Conservation (phyloP, 2,113 vertebrate species). For the Phocoena phocoena region DNA sequence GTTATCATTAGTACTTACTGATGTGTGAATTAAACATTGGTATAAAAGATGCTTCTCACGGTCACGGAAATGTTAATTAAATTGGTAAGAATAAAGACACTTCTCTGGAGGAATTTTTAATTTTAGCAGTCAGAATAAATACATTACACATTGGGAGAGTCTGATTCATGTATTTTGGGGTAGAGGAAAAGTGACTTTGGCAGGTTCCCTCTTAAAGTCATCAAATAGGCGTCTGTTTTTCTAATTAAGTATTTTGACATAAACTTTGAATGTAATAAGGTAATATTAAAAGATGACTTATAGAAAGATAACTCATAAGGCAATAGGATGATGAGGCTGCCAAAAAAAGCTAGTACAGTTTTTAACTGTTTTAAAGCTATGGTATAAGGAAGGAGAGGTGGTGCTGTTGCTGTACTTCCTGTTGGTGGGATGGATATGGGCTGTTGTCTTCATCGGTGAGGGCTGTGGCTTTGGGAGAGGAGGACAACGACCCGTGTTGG, state of each 20-base stretch:
- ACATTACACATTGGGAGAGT: neutral
- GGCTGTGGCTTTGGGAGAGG: too few species aligned
- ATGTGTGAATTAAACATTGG: constrained; percentile 57
- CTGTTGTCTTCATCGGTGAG: neutral
- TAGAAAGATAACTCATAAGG: neutral
- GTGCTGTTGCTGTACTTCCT: neutral
- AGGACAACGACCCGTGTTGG: neutral
- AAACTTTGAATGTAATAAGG: constrained; percentile 35
- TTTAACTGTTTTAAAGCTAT: neutral
- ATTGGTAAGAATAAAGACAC: constrained; percentile 39
- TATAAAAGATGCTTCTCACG: constrained; percentile 45
- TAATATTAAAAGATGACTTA: constrained; percentile 11
- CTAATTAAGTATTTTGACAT: constrained; percentile 39
- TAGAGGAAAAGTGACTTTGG: neutral
- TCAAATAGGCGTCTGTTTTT: constrained; percentile 1
- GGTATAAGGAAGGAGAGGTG: neutral
- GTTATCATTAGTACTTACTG: constrained; percentile 52
- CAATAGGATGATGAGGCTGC: neutral
- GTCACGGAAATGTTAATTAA: constrained; percentile 54
- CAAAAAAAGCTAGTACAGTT: neutral
- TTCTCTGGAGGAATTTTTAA: constrained; percentile 62
- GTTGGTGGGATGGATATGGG: neutral
- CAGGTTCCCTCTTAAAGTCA: neutral
- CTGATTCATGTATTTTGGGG: neutral
- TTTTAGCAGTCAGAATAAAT: constrained; percentile 41